Base-by-base conservation (phyloP, 2,113 vertebrate genomes). In the Cacatua alba region DNA sequence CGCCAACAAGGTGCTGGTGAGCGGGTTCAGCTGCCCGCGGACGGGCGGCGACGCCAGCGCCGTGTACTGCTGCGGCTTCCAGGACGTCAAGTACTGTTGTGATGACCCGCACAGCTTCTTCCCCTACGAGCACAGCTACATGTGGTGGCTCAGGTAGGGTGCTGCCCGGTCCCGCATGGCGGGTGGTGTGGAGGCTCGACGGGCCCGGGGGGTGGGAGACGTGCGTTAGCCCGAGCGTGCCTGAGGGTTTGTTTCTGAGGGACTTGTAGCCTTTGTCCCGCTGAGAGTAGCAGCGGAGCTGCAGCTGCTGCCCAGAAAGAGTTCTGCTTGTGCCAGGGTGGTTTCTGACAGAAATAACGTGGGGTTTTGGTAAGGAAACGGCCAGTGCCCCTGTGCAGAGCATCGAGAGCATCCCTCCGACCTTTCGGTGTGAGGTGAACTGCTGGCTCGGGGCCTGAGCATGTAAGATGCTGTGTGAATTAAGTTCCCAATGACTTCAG, bases 91-190 rank as follows among this genome's bases (percentile, higher is more conserved):
- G 92, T 99, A 99, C 80, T 99, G 99, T 98, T 99, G 99, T 85
- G 98, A 99, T 91, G 99, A 99, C 89, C 98, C 99, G 33, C 98
- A 99, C 97, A 99, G 99, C 90, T 99, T 99, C 96, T 99, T 99
- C 92, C 99, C 99, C 4, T 99, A 99, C 91, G 98, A 99, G 82
- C 99, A 99, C 95, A 98, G 98, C 94, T 99, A 99, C 97, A 99
- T 99, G 99, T 99, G 99, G 99, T 99, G 99, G 99, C 98, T 99
- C 96, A 99, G 99, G 99, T 99, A 97, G 23, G 78, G 57, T 59
- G 33, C 33, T 59, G 15, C 24, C 31, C 64, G 26, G 48, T 5
- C 29, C 69, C 48, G 15, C 55, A 12, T 17, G 43, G 77, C 41
- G 43, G 63, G 43, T 16, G 9, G 26, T 23, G 43, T 37, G 43